phyloP scores from a whole-genome alignment of 1,140 invertebrate species.

The Calliphora vicina region DNA sequence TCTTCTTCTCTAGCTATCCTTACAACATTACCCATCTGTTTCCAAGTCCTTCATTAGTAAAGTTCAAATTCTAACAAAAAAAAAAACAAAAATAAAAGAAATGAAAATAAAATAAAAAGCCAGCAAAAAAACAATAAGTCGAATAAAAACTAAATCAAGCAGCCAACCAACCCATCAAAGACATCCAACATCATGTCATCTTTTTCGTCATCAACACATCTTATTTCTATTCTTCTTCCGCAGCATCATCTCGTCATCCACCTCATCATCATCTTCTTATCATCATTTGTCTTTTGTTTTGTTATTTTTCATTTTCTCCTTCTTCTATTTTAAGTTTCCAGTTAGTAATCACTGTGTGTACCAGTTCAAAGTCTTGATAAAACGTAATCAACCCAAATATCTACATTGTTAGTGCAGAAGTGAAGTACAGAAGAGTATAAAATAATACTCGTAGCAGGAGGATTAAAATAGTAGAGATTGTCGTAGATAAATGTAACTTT shows the following conservation, averaged over 20 bases:
- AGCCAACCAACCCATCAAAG: background rate
- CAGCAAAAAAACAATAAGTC: background rate
- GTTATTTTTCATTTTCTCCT: background rate
- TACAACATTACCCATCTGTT: background rate
- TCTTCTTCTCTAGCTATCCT: background rate
- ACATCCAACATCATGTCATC: slow-evolving; percentile 12
- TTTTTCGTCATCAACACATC: slow-evolving; percentile 16
- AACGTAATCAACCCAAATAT: background rate
- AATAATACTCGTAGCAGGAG: background rate
- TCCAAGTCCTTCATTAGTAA: slow-evolving; percentile 2
- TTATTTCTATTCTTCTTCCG: background rate
- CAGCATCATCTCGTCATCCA: background rate
- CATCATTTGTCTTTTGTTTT: slow-evolving; percentile 15
- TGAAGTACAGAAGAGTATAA: background rate
- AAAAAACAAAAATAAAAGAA: background rate
- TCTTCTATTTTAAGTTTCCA: background rate
- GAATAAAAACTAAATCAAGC: background rate
- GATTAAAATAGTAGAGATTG: background rate
- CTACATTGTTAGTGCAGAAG: background rate
- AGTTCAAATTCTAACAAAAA: background rate
- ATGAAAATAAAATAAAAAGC: background rate
- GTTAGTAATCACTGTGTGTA: background rate
- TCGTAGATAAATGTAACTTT: no score
- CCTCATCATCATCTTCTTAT: background rate
- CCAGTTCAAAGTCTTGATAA: slow-evolving; percentile 2